phyloP scores from a whole-genome alignment of 2,888 invertebrate species.

The Eupithecia subfuscata region DNA sequence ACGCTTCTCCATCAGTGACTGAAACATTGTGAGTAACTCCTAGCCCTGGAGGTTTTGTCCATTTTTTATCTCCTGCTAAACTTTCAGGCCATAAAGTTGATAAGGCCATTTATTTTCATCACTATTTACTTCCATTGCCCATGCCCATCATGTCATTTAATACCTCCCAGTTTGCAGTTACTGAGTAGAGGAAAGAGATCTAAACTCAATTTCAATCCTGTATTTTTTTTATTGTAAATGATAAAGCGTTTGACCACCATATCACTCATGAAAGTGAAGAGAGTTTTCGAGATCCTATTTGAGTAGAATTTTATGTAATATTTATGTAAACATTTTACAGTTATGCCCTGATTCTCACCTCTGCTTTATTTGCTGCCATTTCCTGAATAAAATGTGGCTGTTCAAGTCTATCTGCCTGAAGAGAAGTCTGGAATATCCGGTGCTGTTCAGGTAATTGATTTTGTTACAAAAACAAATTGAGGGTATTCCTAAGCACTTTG shows the following conservation, averaged over 20 bases:
- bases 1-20: too few species aligned
- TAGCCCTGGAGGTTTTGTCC: neutral
- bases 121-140: too few species aligned
- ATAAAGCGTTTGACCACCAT: neutral
- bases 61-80: neutral
- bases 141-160: too few species aligned
- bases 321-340: slow-evolving; percentile 48
- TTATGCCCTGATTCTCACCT: slow-evolving; percentile 69
- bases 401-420: slow-evolving; percentile 71
- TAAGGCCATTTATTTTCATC: neutral
- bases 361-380: slow-evolving; percentile 71
- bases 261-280: neutral
- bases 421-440: slow-evolving; percentile 71
- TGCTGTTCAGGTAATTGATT: slow-evolving; percentile 70
- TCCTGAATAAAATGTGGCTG: slow-evolving; percentile 66
- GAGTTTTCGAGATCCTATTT: neutral
- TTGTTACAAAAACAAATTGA: too few species aligned
- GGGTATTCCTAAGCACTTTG: too few species aligned
- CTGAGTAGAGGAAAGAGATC: too few species aligned
- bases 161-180: too few species aligned
- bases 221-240: neutral
- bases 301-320: neutral
- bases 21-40: neutral
- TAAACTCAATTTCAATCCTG: too few species aligned
- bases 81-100: neutral